Percentiles rank a stretch among this genome's conserved stretches.
Evolutionary conservation across 2,797 vertebrate genomes (phyloP).

Genomic region (Enteromius afrohamiltoni): DNA sequence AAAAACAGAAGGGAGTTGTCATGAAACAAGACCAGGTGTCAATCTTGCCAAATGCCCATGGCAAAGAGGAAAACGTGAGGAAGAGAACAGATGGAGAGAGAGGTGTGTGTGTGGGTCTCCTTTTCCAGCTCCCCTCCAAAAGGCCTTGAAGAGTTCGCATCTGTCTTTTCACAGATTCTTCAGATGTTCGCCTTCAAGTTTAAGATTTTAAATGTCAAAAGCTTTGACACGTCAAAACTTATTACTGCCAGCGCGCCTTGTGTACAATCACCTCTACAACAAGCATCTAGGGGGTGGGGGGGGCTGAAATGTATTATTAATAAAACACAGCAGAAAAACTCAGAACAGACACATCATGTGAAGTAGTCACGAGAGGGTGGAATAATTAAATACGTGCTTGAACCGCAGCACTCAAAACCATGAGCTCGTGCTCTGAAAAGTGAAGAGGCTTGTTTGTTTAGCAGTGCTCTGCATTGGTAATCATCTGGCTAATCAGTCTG

Average conservation of each 20-base stretch:
- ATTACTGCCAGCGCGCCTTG: slow-evolving; percentile 56
- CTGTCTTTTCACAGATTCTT: slow-evolving; percentile 59
- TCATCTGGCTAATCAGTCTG: slow-evolving; percentile 30
- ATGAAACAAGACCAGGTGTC: slow-evolving; percentile 62
- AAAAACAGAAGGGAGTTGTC: slow-evolving; percentile 49
- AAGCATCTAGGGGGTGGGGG: slow-evolving; percentile 50
- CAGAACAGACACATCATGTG: slow-evolving; percentile 59
- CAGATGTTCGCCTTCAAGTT: slow-evolving; percentile 64
- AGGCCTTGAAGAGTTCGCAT: slow-evolving; percentile 36
- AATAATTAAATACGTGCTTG: slow-evolving; percentile 48
- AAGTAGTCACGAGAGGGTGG: slow-evolving; percentile 59
- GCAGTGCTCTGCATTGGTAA: slow-evolving; percentile 48
- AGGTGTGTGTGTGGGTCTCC: slow-evolving; percentile 31
- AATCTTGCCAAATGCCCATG: slow-evolving; percentile 62
- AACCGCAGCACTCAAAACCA: slow-evolving; percentile 29
- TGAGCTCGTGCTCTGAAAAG: slow-evolving; percentile 31
- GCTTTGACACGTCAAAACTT: slow-evolving; percentile 63
- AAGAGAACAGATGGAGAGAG: slow-evolving; percentile 38
- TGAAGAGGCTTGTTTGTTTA: slow-evolving; percentile 45
- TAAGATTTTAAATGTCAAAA: slow-evolving; percentile 68
- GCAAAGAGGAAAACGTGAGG: slow-evolving; percentile 56
- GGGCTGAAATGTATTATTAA: slow-evolving; percentile 69
- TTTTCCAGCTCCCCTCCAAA: neutral
- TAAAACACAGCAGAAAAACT: slow-evolving; percentile 66
- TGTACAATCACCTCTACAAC: slow-evolving; percentile 52